phyloP scores from a whole-genome alignment of 2,113 vertebrate genomes.

The Halcyon malimbica region DNA sequence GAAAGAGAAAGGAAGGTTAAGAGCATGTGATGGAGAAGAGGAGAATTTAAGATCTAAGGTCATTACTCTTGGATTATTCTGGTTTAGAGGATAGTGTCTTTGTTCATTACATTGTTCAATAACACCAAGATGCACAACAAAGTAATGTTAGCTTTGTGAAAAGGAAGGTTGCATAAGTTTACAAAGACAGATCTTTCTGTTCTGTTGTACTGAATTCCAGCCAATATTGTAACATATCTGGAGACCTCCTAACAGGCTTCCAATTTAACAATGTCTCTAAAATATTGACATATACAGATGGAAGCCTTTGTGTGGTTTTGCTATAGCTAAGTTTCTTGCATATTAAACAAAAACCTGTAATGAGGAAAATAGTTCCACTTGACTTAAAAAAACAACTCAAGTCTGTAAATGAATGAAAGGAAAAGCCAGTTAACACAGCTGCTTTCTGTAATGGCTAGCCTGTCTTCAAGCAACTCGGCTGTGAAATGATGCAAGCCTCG shows the following conservation, averaged over 20 bases:
- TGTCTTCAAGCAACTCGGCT: constrained; percentile 64
- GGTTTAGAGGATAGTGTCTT: background rate
- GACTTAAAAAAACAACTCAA: background rate
- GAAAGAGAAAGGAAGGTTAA: background rate
- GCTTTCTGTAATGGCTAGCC: constrained; percentile 58
- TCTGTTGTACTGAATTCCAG: background rate
- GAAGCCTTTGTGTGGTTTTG: background rate
- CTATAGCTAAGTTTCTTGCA: constrained; percentile 10
- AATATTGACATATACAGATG: background rate
- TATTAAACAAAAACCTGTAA: background rate
- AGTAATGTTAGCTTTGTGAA: background rate
- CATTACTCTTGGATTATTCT: background rate
- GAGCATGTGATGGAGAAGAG: background rate
- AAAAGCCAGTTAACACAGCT: constrained; percentile 50
- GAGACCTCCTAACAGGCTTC: background rate
- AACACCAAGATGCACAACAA: background rate
- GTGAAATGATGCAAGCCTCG: constrained; percentile 70
- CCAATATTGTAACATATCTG: background rate
- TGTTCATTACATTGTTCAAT: background rate
- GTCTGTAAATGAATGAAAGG: constrained; percentile 32
- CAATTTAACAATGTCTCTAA: background rate
- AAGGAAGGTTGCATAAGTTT: background rate
- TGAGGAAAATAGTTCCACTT: constrained; percentile 15
- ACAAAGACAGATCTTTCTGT: background rate
- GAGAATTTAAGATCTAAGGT: background rate